Evolutionary conservation across 2,797 vertebrate species (phyloP), one percentile per base, ranked within the genome.

Genomic region (Triplophysa yarkandensis): DNA sequence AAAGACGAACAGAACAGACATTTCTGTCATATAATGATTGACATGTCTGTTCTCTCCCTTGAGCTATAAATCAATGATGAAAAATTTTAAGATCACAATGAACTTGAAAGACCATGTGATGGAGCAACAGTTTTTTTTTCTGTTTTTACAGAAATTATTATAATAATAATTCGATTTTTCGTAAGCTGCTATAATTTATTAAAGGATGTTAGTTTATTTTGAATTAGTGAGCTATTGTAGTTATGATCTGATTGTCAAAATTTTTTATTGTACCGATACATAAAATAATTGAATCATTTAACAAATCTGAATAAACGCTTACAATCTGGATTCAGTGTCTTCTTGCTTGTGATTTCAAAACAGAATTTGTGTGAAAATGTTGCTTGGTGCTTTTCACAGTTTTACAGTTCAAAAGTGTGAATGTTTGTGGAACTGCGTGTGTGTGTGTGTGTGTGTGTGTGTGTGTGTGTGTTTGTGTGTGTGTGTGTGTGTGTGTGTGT

Each of bases 61-160:
- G 78, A 83, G 86, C 82, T 85, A 60, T 79, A 88, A n/a, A 83
- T 87, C 84, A 83, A 83, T 90, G 81, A 87, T 84, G 81, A 85
- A 80, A 79, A 83, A 72, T 67, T 41, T 76, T 85, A 81, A 85
- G 76, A 85, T 79, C 88, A 71, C 83, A n/a, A n/a, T 82, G 63
- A 80, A 84, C 69, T 65, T 85, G 77, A 67, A 34, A 36, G 64
- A 86, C 76, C 81, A 85, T 88, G 14, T 60, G 68, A 77, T 84
- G 46, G 69, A 84, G 80, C 79, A 71, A 64, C 76, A 82, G 84
- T 85, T 39, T 17, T 74, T 34, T n/a, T n/a, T n/a, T n/a, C n/a
- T n/a, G n/a, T n/a, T n/a, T n/a, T n/a, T n/a, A n/a, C n/a, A n/a
- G n/a, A n/a, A n/a, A n/a, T n/a, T n/a, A n/a, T n/a, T n/a, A n/a